These are phyloP conservation scores for Halocaridina rubra DNA, from an alignment of 2,888 invertebrate species.

Conservation along the genomic window DNA sequence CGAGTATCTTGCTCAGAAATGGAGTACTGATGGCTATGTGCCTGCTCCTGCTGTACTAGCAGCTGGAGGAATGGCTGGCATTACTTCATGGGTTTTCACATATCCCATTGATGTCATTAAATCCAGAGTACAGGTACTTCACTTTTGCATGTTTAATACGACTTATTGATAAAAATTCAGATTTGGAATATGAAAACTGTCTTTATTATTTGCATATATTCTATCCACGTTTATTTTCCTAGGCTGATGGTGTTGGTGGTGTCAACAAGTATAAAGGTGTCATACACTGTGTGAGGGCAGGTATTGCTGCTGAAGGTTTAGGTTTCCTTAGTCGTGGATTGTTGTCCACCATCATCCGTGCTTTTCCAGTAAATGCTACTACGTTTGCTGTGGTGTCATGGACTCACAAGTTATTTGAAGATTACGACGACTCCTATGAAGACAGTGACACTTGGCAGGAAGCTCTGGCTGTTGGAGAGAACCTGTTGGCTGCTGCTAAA, in stretches of 20 bases:
- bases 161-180: too few relatives aligned
- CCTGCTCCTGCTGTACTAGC: constrained; percentile 78
- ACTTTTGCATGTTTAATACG: too few relatives aligned
- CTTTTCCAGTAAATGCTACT: constrained; percentile 93
- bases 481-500: constrained; percentile 20
- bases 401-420: constrained; percentile 24
- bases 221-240: constrained; percentile 72
- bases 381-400: constrained; percentile 88
- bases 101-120: constrained; percentile 94
- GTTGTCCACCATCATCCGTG: constrained; percentile 82
- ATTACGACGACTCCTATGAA: background rate
- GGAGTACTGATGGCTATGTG: constrained; percentile 66
- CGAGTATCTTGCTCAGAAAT: constrained; percentile 76
- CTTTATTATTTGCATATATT: too few relatives aligned
- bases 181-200: too few relatives aligned
- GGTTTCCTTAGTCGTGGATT: constrained; percentile 81
- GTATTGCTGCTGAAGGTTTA: constrained; percentile 78
- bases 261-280: constrained; percentile 75
- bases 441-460: constrained; percentile 31
- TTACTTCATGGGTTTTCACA: constrained; percentile 84
- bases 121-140: constrained; percentile 74
- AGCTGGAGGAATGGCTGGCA: constrained; percentile 89
- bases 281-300: constrained; percentile 80
- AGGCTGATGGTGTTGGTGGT: constrained; percentile 71
- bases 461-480: constrained; percentile 20